Conservation (phyloP, 2,888 invertebrate genomes). For the Rhimphoctona megacephalus region DNA sequence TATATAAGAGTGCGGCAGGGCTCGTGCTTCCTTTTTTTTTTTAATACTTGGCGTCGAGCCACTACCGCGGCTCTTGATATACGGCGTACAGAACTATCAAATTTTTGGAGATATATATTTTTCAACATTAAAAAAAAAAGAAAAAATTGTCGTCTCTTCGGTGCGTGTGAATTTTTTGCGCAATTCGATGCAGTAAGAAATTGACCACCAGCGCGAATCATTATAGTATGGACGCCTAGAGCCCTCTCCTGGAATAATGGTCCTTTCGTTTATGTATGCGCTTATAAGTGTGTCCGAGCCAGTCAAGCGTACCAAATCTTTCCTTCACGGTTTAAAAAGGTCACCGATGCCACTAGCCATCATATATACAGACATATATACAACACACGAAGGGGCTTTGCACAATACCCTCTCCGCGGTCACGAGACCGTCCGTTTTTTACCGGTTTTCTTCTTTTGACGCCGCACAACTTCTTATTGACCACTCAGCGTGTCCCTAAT, state of each 20-base stretch:
- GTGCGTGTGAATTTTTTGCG: constrained; percentile 20
- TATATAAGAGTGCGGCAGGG: too few species aligned
- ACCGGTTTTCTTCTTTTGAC: constrained; percentile 1
- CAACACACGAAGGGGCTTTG: not conserved
- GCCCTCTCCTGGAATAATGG: constrained; percentile 56
- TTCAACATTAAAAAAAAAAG: constrained; percentile 40
- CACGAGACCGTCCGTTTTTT: constrained; percentile 5
- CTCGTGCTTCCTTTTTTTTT: too few species aligned
- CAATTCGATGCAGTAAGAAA: constrained; percentile 20
- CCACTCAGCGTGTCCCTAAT: not conserved
- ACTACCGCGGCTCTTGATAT: too few species aligned
- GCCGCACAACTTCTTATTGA: not conserved
- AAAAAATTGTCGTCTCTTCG: not conserved
- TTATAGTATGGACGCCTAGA: constrained; percentile 70
- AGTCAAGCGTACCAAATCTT: constrained; percentile 78
- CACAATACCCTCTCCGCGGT: not conserved
- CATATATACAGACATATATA: constrained; percentile 21
- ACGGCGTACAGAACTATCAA: not conserved
- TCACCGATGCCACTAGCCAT: constrained; percentile 72
- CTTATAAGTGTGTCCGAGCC: constrained; percentile 65
- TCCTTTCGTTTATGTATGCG: not conserved
- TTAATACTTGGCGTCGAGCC: too few species aligned
- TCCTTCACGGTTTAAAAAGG: constrained; percentile 80
- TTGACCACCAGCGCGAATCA: constrained; percentile 68
- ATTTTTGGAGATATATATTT: not conserved